Evolutionary conservation across 2,888 invertebrate genomes (phyloP).

Genomic region (Rhagonycha fulva): DNA sequence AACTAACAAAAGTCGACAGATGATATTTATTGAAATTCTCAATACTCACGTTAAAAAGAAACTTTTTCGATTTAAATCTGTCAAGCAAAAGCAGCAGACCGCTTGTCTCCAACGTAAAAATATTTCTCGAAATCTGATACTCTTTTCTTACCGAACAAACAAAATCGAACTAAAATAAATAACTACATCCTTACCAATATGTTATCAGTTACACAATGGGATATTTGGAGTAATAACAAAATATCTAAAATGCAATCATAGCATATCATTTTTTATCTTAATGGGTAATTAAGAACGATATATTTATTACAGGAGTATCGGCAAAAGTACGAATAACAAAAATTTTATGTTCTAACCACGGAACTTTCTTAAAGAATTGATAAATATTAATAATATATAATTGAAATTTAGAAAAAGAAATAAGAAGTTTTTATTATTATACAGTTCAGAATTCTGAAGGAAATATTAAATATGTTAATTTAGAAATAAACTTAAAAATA

Average conservation of each 20-base stretch:
- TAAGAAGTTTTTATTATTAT: too few relatives aligned
- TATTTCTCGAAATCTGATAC: constrained; percentile 4
- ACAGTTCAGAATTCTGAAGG: background rate
- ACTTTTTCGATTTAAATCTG: constrained; percentile 3
- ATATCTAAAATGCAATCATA: background rate
- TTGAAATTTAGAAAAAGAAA: too few relatives aligned
- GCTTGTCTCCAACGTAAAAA: constrained; percentile 13
- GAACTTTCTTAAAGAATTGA: too few relatives aligned
- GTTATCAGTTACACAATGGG: background rate
- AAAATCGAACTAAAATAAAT: constrained; percentile 1
- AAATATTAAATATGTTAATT: background rate
- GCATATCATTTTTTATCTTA: background rate
- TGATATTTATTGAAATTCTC: background rate
- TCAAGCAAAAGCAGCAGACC: constrained; percentile 7
- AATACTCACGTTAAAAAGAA: background rate
- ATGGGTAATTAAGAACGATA: background rate
- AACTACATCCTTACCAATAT: background rate
- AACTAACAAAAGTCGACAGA: background rate
- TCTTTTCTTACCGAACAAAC: background rate
- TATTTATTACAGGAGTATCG: background rate
- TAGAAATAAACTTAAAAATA: background rate
- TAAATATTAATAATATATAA: too few relatives aligned
- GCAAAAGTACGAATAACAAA: background rate
- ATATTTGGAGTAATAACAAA: background rate
- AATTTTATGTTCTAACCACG: too few relatives aligned